A percentile compares a stretch with the other conserved stretches of the same genome.
These are phyloP conservation scores for Cosmorhoe ocellata DNA, from an alignment of 2,888 invertebrate species.

Conservation along the genomic window DNA sequence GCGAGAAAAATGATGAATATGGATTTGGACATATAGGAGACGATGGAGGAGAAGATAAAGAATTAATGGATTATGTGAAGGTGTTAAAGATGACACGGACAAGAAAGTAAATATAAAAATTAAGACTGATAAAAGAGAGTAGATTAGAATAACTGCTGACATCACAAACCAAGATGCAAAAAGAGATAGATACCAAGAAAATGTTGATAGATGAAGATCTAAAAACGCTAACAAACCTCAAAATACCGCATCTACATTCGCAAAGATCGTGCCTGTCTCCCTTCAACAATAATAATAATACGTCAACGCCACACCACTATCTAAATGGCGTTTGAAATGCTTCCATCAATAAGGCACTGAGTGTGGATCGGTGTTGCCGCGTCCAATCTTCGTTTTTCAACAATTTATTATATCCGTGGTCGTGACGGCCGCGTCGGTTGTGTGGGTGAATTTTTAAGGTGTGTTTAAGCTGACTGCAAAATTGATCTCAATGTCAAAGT, in stretches of 20 bases:
- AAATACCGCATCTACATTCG: constrained; percentile 30
- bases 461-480: constrained; percentile 13
- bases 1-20: no score
- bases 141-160: no score
- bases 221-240: no score
- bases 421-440: constrained; percentile 26
- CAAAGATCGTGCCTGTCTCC: constrained; percentile 27
- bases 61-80: no score
- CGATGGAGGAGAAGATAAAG: no score
- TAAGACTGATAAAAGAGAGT: no score
- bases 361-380: constrained; percentile 69
- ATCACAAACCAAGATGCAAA: no score
- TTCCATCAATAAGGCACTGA: constrained; percentile 77
- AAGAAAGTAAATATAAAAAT: no score
- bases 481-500: not conserved
- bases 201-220: no score
- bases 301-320: constrained; percentile 76
- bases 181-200: no score
- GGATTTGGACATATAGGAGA: no score
- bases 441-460: constrained; percentile 35
- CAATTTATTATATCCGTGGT: constrained; percentile 44
- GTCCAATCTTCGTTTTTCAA: constrained; percentile 54
- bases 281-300: constrained; percentile 67
- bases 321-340: constrained; percentile 80
- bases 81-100: no score